Base-by-base conservation (phyloP, 2,797 vertebrate genomes). In the Acrossocheilus fasciatus region DNA sequence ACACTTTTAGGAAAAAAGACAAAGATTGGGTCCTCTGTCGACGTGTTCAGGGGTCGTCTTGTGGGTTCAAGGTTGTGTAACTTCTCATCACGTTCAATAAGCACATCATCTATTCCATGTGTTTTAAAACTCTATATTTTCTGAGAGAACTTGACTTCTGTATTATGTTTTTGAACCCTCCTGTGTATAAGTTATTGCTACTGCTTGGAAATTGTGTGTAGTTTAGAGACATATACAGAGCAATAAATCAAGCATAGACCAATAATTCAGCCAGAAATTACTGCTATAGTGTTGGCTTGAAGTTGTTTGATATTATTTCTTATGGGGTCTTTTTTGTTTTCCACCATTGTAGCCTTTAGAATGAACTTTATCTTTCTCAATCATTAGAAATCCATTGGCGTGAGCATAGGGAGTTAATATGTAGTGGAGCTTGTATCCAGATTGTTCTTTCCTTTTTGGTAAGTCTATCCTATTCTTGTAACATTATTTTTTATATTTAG, bases 1-100 rank as follows among this genome's bases (percentile, higher is more conserved):
- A 87, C 75, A 90, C 89, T 91, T 66, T 70, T 73, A 76, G 78
- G 78, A 50, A 81, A 73, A 66, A 17, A 47, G 5, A 66, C n/a
- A 81, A 72, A 62, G 11, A 83, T 79, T 78, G 36, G 82, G 52
- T 15, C 36, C 43, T 79, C 43, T 80, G 17, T 77, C 30, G 69
- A 43, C 5, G 15, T 59, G 26, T 47, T 78, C 54, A 34, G 62
- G 75, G 41, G 50, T 76, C 68, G 10, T 81, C 20, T 52, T 20
- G 7, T 62, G 34, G 36, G 52, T 83, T 78, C 54, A 64, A 66
- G 68, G 41, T 80, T 66, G 23, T 75, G 45, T 43, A 82, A 52
- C 34, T 64, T 69, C 39, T 36, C 59, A 82, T 82, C 68, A 41
- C n/a, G 11, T 69, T 83, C 72, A 43, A 68, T 43, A 69, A 82